phyloP scores from a whole-genome alignment of 2,888 invertebrate species.

The Campoplex capitator region DNA sequence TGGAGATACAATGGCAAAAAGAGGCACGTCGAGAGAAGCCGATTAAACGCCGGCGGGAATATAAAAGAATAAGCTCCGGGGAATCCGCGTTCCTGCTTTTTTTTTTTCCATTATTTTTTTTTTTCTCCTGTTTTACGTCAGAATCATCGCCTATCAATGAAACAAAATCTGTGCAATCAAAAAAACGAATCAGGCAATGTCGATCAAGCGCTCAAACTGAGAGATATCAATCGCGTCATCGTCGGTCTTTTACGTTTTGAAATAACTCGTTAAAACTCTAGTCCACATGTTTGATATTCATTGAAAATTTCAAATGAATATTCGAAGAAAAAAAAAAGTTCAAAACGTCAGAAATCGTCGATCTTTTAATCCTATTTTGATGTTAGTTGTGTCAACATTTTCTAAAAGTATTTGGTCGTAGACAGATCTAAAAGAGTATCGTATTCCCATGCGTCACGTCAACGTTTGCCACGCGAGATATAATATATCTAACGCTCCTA shows the following conservation, averaged over 20 bases:
- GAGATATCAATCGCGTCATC: no score
- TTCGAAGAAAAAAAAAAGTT: neutral
- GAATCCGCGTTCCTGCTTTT: conserved; percentile 33
- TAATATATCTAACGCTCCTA: conserved; percentile 1
- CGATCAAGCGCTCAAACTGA: neutral
- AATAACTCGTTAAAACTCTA: no score
- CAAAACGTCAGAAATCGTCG: neutral
- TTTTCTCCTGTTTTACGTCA: neutral
- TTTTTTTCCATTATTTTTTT: neutral
- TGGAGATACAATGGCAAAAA: conserved; percentile 50
- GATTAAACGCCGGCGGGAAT: conserved; percentile 7
- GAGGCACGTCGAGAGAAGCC: conserved; percentile 43
- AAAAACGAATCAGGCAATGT: neutral
- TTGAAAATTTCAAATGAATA: no score
- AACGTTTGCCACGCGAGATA: conserved; percentile 4
- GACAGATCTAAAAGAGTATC: conserved; percentile 10
- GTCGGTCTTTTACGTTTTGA: no score
- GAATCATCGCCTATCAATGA: neutral
- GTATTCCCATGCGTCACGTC: conserved; percentile 8
- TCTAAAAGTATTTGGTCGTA: neutral
- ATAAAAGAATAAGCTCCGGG: conserved; percentile 9
- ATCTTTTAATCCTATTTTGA: conserved; percentile 42
- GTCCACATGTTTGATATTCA: no score
- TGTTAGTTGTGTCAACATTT: neutral
- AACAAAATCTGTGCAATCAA: no score